Conservation (phyloP, 2,797 vertebrate genomes). For the Anguilla marmorata region DNA sequence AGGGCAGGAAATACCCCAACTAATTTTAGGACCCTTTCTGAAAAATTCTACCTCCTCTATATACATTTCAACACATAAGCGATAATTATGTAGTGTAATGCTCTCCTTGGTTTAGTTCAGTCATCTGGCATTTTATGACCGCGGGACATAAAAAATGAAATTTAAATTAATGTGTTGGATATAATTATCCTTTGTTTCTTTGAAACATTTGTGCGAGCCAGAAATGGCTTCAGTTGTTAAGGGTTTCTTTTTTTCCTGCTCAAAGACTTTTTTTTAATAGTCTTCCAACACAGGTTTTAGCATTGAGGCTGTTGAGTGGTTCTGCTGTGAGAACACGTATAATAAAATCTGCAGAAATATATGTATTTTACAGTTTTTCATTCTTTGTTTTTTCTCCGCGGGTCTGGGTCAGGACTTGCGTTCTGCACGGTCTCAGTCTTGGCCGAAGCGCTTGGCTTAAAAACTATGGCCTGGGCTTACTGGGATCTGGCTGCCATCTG, state of each 20-base stretch:
- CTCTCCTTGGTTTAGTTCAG: neutral
- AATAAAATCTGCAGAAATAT: neutral
- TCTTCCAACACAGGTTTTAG: neutral
- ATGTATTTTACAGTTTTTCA: neutral
- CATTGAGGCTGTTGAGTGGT: neutral
- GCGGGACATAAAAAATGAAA: neutral
- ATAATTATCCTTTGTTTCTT: neutral
- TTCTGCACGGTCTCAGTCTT: neutral
- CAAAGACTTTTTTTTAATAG: neutral
- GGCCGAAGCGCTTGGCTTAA: neutral
- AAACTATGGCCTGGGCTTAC: neutral
- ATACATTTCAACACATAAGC: neutral
- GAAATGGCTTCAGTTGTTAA: neutral
- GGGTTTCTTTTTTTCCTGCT: constrained; percentile 1
- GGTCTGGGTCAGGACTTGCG: neutral
- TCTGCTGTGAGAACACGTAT: neutral
- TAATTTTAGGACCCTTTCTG: neutral
- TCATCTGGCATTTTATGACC: neutral
- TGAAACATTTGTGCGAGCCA: neutral
- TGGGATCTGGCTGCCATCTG: neutral
- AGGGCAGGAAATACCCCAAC: neutral
- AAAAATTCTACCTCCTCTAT: neutral
- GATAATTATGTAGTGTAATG: neutral
- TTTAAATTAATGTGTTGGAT: neutral
- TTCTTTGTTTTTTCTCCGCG: neutral